phyloP scores from a whole-genome alignment of 2,888 invertebrate genomes.

The Tenthredo notha region DNA sequence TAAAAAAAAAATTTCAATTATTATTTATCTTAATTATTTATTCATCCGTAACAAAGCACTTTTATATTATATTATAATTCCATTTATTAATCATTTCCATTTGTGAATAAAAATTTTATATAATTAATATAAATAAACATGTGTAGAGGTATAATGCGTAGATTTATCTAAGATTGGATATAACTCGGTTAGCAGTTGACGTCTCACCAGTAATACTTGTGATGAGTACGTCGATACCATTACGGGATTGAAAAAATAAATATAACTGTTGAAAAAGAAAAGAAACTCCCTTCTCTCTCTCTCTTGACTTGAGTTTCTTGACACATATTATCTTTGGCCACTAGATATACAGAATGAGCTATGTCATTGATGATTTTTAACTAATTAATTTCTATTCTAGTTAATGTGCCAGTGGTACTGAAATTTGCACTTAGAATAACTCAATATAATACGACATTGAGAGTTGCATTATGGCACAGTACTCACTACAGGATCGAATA shows the following conservation, averaged over 20 bases:
- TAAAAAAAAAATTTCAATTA: neutral
- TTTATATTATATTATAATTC: neutral
- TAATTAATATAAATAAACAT: neutral
- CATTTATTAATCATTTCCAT: neutral
- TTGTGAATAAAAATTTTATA: neutral
- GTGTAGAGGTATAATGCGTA: conserved; percentile 4
- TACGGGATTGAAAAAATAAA: neutral
- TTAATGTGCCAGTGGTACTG: neutral
- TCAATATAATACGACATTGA: neutral
- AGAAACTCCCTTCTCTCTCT: neutral
- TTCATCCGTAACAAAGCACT: neutral
- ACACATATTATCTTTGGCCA: conserved; percentile 6
- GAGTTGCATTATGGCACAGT: neutral
- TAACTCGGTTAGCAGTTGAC: neutral
- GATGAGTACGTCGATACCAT: neutral
- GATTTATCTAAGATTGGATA: neutral
- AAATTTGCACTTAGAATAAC: neutral
- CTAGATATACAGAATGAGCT: neutral
- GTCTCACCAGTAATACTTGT: neutral
- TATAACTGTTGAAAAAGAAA: neutral
- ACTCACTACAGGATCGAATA: neutral
- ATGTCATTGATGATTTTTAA: neutral
- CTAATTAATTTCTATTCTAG: neutral
- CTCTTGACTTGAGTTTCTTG: neutral
- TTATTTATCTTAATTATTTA: neutral